Conservation (phyloP, 2,113 vertebrate species). For the Callipepla californica region DNA sequence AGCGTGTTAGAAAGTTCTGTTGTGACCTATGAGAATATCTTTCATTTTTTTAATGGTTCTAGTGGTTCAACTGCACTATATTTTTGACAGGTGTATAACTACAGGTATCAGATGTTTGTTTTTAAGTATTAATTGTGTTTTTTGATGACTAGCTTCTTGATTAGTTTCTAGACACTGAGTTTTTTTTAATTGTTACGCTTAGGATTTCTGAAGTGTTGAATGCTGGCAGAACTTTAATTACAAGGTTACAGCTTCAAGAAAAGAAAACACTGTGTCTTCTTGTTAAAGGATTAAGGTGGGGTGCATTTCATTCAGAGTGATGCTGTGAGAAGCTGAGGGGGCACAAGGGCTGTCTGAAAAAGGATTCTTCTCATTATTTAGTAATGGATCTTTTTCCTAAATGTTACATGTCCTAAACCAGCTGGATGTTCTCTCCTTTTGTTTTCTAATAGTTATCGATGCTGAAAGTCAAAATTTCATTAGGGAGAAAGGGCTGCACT, state of each 20-base stretch:
- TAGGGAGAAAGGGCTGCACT: neutral
- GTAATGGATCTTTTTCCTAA: neutral
- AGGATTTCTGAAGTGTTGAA: neutral
- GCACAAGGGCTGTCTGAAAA: neutral
- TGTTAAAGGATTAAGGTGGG: fast-evolving
- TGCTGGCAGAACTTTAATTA: neutral
- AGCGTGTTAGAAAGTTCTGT: neutral
- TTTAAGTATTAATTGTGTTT: neutral
- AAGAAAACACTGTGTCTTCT: neutral
- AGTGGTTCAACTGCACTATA: neutral
- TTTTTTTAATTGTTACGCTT: neutral
- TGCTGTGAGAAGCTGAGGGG: neutral
- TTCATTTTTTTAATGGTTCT: neutral
- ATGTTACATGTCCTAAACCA: neutral
- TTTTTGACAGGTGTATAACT: neutral
- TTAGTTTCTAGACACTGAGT: neutral
- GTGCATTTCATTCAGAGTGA: neutral
- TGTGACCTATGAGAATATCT: fast-evolving
- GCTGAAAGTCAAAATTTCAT: conserved; percentile 10
- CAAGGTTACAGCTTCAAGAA: neutral
- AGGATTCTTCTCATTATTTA: neutral
- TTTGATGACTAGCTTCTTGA: neutral
- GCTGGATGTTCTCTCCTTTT: neutral
- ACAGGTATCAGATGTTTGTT: neutral
- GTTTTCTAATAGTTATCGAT: conserved; percentile 8